Evolutionary conservation across 64 coral and sea anemone species (phyloP), one percentile per base, ranked within the genome.

Genomic region (Astreopora myriophthalma): DNA sequence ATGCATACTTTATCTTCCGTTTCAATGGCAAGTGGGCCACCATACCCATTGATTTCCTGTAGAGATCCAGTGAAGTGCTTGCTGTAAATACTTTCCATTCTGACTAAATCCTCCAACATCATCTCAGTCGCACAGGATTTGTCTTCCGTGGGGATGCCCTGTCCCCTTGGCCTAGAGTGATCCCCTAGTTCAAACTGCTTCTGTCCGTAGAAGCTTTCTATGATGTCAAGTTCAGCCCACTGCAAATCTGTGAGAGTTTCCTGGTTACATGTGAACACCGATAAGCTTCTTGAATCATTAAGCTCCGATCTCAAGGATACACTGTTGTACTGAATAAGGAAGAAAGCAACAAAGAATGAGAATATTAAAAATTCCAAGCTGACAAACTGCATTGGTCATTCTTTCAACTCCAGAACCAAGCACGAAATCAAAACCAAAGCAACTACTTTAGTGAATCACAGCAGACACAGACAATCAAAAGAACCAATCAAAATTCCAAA

Each of bases 31-130:
- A 31, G 26, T 12, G 60, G 46, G 34, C 34, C 13, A 32, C 19
- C 64, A 91, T 58, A 31, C 52, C 20, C 8, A 5, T 22, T 9
- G 2, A 2, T 23, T 38, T 34, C 28, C 5, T 61, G 30, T 55
- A 42, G 75, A n/a, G 57, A 58, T 28, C 30, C 48, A 40, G 69
- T 69, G 22, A 73, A 20, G 60, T 65, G 52, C 37, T 86, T 63
- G 5, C 40, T 73, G 63, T 86, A 85, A 28, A 92, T 17, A 8
- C 13, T 51, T 76, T 92, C 90, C 80, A 92, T 85, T 25, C 42
- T 30, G 63, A 71, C 26, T 34, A 92, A 34, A 9, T 85, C 79
- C 3, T 72, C 73, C 44, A 35, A 62, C 12, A 46, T 35, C 55
- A 92, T 40, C 12, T 86, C 80, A 1, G 90, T 92, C 48, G 61